Evolutionary conservation across 2,113 vertebrate species (phyloP).

Genomic region (Perccottus glenii): DNA sequence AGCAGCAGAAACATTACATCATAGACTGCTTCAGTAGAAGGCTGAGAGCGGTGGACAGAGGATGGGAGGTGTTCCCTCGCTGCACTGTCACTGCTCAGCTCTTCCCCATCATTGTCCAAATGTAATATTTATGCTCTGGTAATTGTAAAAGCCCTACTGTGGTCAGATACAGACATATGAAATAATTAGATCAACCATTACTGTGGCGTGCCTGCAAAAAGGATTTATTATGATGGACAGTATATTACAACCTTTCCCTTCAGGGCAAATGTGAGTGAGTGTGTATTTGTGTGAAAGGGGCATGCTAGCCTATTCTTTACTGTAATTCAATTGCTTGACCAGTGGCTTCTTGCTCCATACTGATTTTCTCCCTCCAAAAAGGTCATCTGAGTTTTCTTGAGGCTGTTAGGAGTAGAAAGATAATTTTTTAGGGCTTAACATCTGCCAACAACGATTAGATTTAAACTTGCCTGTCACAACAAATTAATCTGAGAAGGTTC

Average conservation of each 20-base stretch:
- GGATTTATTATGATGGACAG: slow-evolving; percentile 44
- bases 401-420: slow-evolving; percentile 18
- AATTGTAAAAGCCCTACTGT: slow-evolving; percentile 49
- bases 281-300: slow-evolving; percentile 19
- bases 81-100: slow-evolving; percentile 58
- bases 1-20: slow-evolving; percentile 81
- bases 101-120: slow-evolving; percentile 42
- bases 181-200: slow-evolving; percentile 49
- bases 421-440: slow-evolving; percentile 21
- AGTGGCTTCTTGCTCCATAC: slow-evolving; percentile 43
- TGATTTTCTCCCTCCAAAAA: slow-evolving; percentile 60
- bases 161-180: slow-evolving; percentile 34
- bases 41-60: slow-evolving; percentile 67
- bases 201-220: slow-evolving; percentile 47
- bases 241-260: slow-evolving; percentile 44
- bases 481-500: slow-evolving; percentile 21
- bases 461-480: slow-evolving; percentile 47
- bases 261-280: slow-evolving; percentile 35
- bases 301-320: slow-evolving; percentile 36
- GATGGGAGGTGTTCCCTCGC: slow-evolving; percentile 68
- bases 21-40: slow-evolving; percentile 74
- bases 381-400: slow-evolving; percentile 52
- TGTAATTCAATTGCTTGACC: slow-evolving; percentile 60
- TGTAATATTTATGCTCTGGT: slow-evolving; percentile 66
- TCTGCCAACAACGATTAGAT: slow-evolving; percentile 41